phyloP scores from a whole-genome alignment of 64 coral and sea anemone genomes.

The Montipora capricornis region DNA sequence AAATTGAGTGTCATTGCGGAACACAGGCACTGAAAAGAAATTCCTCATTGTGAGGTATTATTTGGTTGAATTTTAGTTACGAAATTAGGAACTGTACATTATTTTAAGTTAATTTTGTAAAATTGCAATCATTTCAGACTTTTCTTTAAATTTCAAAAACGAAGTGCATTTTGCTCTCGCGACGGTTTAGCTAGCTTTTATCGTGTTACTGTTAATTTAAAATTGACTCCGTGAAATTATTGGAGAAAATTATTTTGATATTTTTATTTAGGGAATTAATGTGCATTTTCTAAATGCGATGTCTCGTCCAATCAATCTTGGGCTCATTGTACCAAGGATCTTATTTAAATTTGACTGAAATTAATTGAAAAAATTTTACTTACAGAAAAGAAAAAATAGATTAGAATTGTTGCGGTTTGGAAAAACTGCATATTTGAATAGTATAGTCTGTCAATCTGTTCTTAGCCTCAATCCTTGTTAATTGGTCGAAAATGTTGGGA shows the following conservation, averaged over 20 bases:
- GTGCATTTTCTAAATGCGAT: constrained; percentile 1
- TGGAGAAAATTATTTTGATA: constrained; percentile 51
- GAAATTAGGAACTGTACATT: not conserved
- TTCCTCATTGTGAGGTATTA: not conserved
- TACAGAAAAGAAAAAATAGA: not conserved
- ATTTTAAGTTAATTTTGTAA: not conserved
- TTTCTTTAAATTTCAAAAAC: not conserved
- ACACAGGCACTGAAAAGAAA: not conserved
- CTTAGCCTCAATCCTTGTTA: not conserved
- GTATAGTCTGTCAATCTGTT: not conserved
- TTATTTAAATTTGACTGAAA: not conserved
- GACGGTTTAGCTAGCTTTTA: not conserved
- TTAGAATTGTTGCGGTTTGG: not conserved
- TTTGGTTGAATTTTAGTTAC: not conserved
- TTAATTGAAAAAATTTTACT: not conserved
- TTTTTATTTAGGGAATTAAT: constrained; percentile 12
- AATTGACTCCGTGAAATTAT: constrained; percentile 22
- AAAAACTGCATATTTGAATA: not conserved
- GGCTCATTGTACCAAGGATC: not conserved
- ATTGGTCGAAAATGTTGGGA: not conserved
- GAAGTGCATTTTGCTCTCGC: not conserved
- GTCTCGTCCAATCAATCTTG: not conserved
- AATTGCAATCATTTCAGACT: not conserved
- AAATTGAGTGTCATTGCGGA: not conserved
- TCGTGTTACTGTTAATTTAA: not conserved